These are phyloP conservation scores for Formica exsecta DNA, from an alignment of 1,140 invertebrate genomes.

Conservation along the genomic window DNA sequence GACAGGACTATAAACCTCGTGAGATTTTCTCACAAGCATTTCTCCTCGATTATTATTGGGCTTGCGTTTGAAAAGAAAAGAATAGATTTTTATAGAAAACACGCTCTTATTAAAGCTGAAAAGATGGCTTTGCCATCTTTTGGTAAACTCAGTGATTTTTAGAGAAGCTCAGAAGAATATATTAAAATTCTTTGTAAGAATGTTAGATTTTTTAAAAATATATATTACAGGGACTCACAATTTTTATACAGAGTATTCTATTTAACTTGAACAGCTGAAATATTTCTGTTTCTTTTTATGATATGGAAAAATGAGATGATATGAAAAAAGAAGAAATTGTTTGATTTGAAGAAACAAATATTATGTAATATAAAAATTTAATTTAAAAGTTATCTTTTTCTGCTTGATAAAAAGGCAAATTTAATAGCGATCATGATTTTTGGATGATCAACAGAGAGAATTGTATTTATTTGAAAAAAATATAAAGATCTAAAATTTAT, in stretches of 20 bases:
- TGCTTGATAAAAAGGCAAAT: too few relatives aligned
- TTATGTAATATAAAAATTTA: too few relatives aligned
- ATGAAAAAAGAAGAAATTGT: too few relatives aligned
- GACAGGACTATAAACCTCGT: neutral
- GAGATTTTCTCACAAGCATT: constrained; percentile 4
- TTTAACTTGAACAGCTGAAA: neutral
- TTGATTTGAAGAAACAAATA: too few relatives aligned
- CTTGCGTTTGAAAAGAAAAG: neutral
- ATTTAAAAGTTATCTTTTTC: too few relatives aligned
- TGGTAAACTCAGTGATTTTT: neutral
- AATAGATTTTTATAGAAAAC: too few relatives aligned
- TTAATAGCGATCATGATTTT: too few relatives aligned
- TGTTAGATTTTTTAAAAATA: neutral
- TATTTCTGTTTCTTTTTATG: too few relatives aligned
- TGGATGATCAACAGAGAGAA: too few relatives aligned
- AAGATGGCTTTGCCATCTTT: neutral
- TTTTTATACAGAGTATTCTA: neutral
- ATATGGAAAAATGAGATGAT: too few relatives aligned
- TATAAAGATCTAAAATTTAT: too few relatives aligned
- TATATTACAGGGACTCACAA: neutral
- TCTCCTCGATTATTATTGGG: neutral
- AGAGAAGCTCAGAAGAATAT: neutral
- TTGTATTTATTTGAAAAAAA: too few relatives aligned
- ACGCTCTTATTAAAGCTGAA: neutral
- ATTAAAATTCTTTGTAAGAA: neutral